Evolutionary conservation across 2,888 invertebrate species (phyloP).

Genomic region (Nomada ruficornis): DNA sequence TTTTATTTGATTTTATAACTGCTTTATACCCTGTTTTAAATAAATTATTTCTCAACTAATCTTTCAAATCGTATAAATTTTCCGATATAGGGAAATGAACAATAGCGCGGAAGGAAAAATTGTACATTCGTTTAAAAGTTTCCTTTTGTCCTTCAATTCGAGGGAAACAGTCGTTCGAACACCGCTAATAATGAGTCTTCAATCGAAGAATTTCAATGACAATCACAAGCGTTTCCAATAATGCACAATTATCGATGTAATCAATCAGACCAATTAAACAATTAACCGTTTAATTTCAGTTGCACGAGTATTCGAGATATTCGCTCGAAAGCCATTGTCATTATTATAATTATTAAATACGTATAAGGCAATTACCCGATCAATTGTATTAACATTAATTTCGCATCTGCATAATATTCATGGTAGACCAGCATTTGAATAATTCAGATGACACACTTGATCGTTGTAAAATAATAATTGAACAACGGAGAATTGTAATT

Average conservation of each 20-base stretch:
- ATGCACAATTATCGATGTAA: conserved; percentile 1
- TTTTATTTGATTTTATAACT: no score
- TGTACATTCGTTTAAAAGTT: not conserved
- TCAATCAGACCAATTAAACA: conserved; percentile 19
- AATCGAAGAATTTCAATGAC: no score
- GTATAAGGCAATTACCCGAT: conserved; percentile 23
- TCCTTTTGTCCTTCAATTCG: not conserved
- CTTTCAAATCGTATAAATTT: not conserved
- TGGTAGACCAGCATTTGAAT: not conserved
- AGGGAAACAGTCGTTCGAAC: not conserved
- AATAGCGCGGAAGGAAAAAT: not conserved
- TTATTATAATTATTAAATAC: conserved; percentile 47
- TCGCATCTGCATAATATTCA: conserved; percentile 15
- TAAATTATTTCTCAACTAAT: not conserved
- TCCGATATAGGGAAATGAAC: not conserved
- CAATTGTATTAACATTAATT: conserved; percentile 37
- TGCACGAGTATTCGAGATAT: conserved; percentile 14
- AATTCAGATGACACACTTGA: not conserved
- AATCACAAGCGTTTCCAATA: conserved; percentile 15
- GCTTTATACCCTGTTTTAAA: not conserved
- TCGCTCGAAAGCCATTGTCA: conserved; percentile 9
- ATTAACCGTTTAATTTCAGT: conserved; percentile 36
- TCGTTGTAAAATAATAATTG: conserved; percentile 15
- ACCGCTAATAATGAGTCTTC: no score
- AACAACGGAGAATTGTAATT: not conserved